These are phyloP conservation scores for Arctia plantaginis DNA, from an alignment of 2,888 invertebrate genomes.

Conservation along the genomic window DNA sequence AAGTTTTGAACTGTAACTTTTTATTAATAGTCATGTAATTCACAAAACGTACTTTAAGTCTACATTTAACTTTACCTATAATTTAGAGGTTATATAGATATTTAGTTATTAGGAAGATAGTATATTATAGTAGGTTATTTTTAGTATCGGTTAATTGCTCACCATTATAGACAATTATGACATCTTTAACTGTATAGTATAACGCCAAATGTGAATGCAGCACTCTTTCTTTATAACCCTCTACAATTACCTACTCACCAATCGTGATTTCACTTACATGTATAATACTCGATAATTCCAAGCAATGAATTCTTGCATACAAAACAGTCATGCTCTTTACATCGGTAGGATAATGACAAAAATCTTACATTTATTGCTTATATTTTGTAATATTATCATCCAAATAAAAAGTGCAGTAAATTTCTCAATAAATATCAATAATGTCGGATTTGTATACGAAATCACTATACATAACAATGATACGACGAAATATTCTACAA, in stretches of 20 bases:
- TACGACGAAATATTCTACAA: constrained; percentile 22
- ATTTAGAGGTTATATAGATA: not conserved
- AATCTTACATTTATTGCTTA: constrained; percentile 21
- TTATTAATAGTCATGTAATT: no score
- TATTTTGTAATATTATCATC: constrained; percentile 24
- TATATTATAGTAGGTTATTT: not conserved
- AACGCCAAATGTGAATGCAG: not conserved
- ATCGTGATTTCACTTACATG: constrained; percentile 11
- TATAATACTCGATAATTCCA: constrained; percentile 2
- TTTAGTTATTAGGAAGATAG: not conserved
- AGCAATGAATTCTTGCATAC: constrained; percentile 9
- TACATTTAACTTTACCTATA: not conserved
- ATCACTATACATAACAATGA: constrained; percentile 30
- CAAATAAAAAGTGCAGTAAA: constrained; percentile 33
- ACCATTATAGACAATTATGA: not conserved
- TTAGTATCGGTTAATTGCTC: not conserved
- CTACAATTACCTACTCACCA: constrained; percentile 16
- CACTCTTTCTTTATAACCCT: not conserved
- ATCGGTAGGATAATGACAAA: constrained; percentile 12
- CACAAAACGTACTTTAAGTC: no score
- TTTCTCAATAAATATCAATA: constrained; percentile 44
- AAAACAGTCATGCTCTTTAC: constrained; percentile 10
- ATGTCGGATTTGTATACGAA: constrained; percentile 39
- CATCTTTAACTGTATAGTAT: not conserved
- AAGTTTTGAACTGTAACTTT: not conserved